Base-by-base conservation (phyloP, 2,113 vertebrate genomes). In the Garra rufa region DNA sequence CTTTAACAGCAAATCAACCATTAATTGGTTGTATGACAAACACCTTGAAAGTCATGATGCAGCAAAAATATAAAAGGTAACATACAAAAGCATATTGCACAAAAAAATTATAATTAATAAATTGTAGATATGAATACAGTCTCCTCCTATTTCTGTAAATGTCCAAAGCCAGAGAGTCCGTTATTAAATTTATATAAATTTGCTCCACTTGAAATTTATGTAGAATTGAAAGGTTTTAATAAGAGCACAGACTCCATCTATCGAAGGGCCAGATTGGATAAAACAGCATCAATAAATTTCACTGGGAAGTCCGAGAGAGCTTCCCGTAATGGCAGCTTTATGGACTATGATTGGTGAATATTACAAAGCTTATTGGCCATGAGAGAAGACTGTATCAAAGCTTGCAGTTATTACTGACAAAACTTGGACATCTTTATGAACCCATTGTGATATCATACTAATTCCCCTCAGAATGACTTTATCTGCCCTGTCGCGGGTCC, bases 401-500 rank as follows among this genome's bases (percentile, higher is more conserved):
- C 63, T 84, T 67, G 76, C 71, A 15, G 77, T 88, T 88, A 83
- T 88, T 85, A 85, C 81, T 76, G 87, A 86, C 69, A 83, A 81
- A 86, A 82, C 24, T 76, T 82, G 77, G 82, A 84, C 76, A 86
- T 88, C 85, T 84, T 84, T 88, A 81, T 84, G 82, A 88, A 86
- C 71, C 82, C 59, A 77, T 81, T 73, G 63, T 86, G 85, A 86
- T 86, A 81, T 86, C 76, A 85, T 81, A 85, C 61, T 86, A 81
- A 88, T 89, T 85, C 65, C 82, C 82, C 61, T 84, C 46, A 70
- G 81, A 76, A 78, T 81, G 71, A 82, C 65, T 80, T 67, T 82
- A 78, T 83, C 48, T 84, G 80, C 74, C 59, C 80, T 87, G 57
- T 67, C n/a, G 4, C 46, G 21, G 89, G 71, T 88, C 87, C 74